Base-by-base conservation (phyloP, 1,140 invertebrate genomes). In the Drosophila quadrilineata region DNA sequence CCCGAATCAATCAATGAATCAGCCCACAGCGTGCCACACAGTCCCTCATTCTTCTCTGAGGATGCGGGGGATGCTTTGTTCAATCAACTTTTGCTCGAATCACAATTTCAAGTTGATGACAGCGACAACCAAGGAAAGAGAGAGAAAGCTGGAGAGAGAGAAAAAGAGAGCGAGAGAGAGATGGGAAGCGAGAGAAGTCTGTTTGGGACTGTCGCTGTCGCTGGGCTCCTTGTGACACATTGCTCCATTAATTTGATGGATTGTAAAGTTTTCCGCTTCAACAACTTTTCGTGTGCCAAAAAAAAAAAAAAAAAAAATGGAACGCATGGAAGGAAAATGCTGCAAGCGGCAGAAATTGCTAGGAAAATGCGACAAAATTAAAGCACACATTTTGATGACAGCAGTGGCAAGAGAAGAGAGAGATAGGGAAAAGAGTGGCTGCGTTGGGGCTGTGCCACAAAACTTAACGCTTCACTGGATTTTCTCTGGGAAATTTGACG, bases 221-320 rank as follows among this genome's bases (percentile, higher is more conserved):
- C 33, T 45, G 40, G n/a, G 73, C 65, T 64, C 58, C 75, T 71
- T 65, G 79, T 85, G 79, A 85, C 79, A 85, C 79, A 85, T 85
- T 85, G 79, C 79, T 85, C 80, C 79, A 85, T 85, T 85, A 85
- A 85, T 85, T 85, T 85, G 79, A 85, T 85, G 79, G 79, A 85
- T 85, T 85, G 79, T 85, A 85, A 85, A 85, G 79, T 85, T 85
- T 85, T 79, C 60, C 59, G 79, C 79, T 86, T 79, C 71, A 85
- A 41, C 68, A 72, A 68, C 66, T 79, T 65, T 50, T n/a, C n/a
- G 33, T 48, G 56, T 36, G 58, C 41, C 40, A 41, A 59, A 52
- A 36, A 62, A 66, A 40, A 73, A n/a, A n/a, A n/a, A n/a, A n/a
- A n/a, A n/a, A n/a, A n/a, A n/a, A n/a, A n/a, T n/a, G n/a, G n/a